A percentile compares a stretch with the other conserved stretches of the same genome.
Evolutionary conservation across 1,140 invertebrate species (phyloP).

Genomic region (Triops cancriformis): DNA sequence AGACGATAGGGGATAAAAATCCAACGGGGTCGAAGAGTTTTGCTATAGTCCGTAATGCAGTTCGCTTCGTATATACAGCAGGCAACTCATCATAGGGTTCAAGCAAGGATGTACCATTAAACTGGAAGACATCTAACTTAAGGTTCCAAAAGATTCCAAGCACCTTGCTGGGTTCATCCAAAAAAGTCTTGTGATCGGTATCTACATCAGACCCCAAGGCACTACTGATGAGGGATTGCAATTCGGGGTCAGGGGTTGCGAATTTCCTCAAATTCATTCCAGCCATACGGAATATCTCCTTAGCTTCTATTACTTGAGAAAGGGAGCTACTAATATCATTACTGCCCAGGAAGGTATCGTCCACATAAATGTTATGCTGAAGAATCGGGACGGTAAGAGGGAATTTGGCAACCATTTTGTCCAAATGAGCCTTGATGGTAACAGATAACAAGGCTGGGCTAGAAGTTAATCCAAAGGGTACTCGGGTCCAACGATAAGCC

Average conservation of each 20-base stretch:
- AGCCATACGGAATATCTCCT: slow-evolving; percentile 30
- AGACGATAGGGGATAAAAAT: slow-evolving; percentile 16
- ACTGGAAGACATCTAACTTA: not conserved
- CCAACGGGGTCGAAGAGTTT: slow-evolving; percentile 27
- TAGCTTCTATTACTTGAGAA: slow-evolving; percentile 29
- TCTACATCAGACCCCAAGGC: slow-evolving; percentile 23
- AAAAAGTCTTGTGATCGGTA: slow-evolving; percentile 26
- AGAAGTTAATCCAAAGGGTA: not conserved
- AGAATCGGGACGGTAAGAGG: slow-evolving; percentile 26
- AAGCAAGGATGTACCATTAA: not conserved
- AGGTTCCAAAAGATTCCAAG: slow-evolving; percentile 33
- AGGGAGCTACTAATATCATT: slow-evolving; percentile 29
- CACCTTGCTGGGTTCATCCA: slow-evolving; percentile 25
- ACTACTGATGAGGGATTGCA: slow-evolving; percentile 24
- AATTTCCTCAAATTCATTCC: slow-evolving; percentile 35
- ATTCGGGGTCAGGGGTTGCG: slow-evolving; percentile 30
- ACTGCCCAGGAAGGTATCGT: slow-evolving; percentile 26
- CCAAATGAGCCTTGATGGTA: slow-evolving; percentile 28
- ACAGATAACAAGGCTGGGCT: slow-evolving; percentile 28
- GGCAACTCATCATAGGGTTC: not conserved
- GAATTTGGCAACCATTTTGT: not conserved
- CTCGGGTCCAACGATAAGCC: not conserved
- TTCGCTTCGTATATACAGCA: slow-evolving; percentile 19
- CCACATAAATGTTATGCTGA: slow-evolving; percentile 31
- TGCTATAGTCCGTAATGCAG: slow-evolving; percentile 15